Evolutionary conservation across 2,888 invertebrate genomes (phyloP), one percentile per base, ranked within the genome.

Genomic region (Mythimna pallens): DNA sequence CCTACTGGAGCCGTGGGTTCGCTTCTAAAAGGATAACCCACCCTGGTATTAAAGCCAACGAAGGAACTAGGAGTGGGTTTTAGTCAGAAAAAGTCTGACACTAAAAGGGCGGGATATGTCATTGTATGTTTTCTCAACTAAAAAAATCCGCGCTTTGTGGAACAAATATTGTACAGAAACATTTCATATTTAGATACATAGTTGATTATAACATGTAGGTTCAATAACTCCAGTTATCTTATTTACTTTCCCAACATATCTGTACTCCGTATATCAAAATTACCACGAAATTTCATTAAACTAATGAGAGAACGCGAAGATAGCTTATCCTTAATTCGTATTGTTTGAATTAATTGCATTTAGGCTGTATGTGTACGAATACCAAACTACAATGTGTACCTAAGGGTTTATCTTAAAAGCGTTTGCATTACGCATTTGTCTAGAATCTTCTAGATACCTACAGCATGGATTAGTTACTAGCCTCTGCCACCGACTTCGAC

Each of bases 301-400:
- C 59, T 66, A 63, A 66, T 54, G 40, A 63, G 62, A 63, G 22
- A 40, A 59, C 50, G 22, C 55, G 57, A 52, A 67, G 66, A 67
- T 59, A 78, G 63, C 78, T 78, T 78, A 78, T 78, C 72, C 77
- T 2, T 72, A 54, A 77, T 55, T 63, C 47, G 57, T 63, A 72
- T 63, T 78, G 78, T 57, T 78, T 40, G 54, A 63, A 66, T 72
- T 78, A 66, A 72, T 77, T 77, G 78, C 54, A 78, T 77, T 77
- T 58, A 77, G 47, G 17, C 43, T 50, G 62, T 65, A 43, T 55
- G 20, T 70, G 22, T 61, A 25, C 34, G 50, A 54, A 54, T 76
- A 50, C 14, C 6, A 67, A 52, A 50, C 8, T 43, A 55, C 36
- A 55, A 57, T 62, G n/a, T 40, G 30, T 22, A n/a, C 30, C 12